Conservation (phyloP, 2,797 vertebrate genomes). For the Spea hammondii region DNA sequence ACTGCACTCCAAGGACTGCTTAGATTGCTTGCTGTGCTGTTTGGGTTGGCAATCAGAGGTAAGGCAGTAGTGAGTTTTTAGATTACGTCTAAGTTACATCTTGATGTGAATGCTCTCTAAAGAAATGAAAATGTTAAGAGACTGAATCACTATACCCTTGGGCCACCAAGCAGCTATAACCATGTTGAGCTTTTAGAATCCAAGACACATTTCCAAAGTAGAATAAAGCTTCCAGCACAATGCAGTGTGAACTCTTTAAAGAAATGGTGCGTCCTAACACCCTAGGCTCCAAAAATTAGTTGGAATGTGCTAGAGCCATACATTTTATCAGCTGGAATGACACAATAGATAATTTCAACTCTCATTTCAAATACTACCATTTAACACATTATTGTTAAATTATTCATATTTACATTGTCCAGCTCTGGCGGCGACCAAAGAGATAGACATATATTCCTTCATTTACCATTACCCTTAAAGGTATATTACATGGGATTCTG, state of each 20-base stretch:
- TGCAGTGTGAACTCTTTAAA: not conserved
- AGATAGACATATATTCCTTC: too few relatives aligned
- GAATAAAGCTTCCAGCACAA: slow-evolving; percentile 1
- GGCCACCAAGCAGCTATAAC: slow-evolving; percentile 19
- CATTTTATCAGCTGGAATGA: too few relatives aligned
- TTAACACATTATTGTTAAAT: too few relatives aligned
- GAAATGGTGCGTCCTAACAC: not conserved
- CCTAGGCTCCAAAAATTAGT: not conserved
- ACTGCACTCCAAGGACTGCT: slow-evolving; percentile 15
- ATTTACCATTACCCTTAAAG: too few relatives aligned
- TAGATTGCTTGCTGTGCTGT: slow-evolving; percentile 27
- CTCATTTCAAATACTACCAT: too few relatives aligned
- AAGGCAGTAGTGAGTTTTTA: slow-evolving; percentile 15
- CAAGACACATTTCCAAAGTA: slow-evolving; percentile 7
- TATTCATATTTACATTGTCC: too few relatives aligned
- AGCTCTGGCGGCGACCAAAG: too few relatives aligned
- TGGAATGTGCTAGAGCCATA: not conserved
- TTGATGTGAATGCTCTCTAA: slow-evolving; percentile 23
- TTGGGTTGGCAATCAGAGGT: slow-evolving; percentile 22
- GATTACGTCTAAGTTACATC: slow-evolving; percentile 21
- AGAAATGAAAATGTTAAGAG: slow-evolving; percentile 29
- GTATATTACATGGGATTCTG: too few relatives aligned
- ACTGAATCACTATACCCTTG: slow-evolving; percentile 19
- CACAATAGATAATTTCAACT: too few relatives aligned
- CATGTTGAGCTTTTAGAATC: slow-evolving; percentile 11